Evolutionary conservation across 2,797 vertebrate genomes (phyloP).

Genomic region (Alfaro cultratus): DNA sequence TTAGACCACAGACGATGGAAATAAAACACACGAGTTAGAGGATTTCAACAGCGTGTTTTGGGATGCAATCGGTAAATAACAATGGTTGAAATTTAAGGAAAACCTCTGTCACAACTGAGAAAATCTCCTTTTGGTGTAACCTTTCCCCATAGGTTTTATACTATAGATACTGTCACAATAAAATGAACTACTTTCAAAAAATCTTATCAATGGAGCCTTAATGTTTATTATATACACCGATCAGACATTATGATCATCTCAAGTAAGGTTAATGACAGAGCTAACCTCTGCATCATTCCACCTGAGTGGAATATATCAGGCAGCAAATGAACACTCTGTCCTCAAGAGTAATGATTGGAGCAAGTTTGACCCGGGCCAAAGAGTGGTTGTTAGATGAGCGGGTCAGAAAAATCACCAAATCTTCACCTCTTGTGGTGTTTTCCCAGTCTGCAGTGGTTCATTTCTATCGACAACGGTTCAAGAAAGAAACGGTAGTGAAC

Average conservation of each 20-base stretch:
- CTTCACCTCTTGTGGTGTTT: neutral
- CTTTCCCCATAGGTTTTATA: neutral
- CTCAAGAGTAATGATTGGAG: neutral
- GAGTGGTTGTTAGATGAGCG: neutral
- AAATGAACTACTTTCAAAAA: neutral
- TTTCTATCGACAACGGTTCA: neutral
- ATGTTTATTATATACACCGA: neutral
- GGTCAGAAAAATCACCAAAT: neutral
- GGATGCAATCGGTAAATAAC: conserved; percentile 3
- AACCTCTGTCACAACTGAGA: neutral
- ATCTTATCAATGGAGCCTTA: neutral
- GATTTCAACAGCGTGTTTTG: conserved; percentile 19
- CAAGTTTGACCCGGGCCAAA: neutral
- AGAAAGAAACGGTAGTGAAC: neutral
- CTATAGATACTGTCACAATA: neutral
- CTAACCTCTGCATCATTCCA: neutral
- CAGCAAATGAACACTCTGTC: neutral
- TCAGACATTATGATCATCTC: neutral
- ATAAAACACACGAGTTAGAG: conserved; percentile 9
- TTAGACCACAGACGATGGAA: conserved; percentile 21
- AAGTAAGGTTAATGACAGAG: neutral
- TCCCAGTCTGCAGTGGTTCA: neutral
- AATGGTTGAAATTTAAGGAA: neutral
- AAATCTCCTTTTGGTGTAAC: too few relatives aligned
- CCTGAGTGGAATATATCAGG: neutral